Base-by-base conservation (phyloP, 2,797 vertebrate genomes). In the Remorina albescens region DNA sequence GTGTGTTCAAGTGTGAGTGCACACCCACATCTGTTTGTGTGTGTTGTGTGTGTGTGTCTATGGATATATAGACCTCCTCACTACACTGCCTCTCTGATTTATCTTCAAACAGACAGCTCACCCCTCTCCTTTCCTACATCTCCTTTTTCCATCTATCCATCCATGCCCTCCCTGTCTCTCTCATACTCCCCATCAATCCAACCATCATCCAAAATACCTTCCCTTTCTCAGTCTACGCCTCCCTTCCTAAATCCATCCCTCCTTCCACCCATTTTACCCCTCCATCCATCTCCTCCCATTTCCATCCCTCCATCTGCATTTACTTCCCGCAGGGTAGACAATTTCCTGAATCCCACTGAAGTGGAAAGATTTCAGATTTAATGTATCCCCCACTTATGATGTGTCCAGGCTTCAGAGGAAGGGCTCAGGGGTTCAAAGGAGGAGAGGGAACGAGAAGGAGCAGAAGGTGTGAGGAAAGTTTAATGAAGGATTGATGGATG, bases 301-400 rank as follows among this genome's bases (percentile, higher is more conserved):
- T 76, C 74, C 67, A 55, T 76, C 75, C 80, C 80, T 84, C 88
- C 80, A 86, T 91, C 88, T 89, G 84, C 85, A 84, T 87, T 83
- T 72, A 78, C 83, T 82, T 84, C 85, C 89, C 67, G 55, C 64
- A 3, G 88, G 87, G 86, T 71, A 81, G 82, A 86, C 89, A 87
- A 90, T 93, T 92, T 92, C 84, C 88, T 88, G 86, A 90, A 90
- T 92, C 82, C 72, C 83, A 85, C 79, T 84, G 86, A 90, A 91
- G 91, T 91, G 91, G 90, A 93, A 93, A 92, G 81, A 91, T 89
- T 91, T 93, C 83, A 86, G 82, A 86, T 93, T 92, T 91, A 90
- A 91, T 91, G 88, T 76, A 82, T 80, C 82, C 80, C 85, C 83
- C 57, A 42, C 78, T 79, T 57, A 84, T 86, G 85, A 91, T 87